Percentiles rank a stretch among this genome's conserved stretches.
Evolutionary conservation across 2,888 invertebrate genomes (phyloP).

Genomic region (Papilio protenor): DNA sequence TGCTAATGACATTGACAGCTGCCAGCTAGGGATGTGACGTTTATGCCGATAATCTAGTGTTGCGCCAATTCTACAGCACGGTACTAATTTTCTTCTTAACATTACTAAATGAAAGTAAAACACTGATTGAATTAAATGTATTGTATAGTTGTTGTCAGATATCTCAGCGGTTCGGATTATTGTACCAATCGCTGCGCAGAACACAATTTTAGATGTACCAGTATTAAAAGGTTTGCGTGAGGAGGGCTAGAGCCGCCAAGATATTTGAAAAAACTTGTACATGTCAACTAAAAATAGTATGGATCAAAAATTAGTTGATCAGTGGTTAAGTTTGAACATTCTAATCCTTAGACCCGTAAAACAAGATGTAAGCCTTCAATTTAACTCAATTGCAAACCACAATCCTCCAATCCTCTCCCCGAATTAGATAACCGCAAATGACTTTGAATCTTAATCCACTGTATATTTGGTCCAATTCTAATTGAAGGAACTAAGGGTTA

Average conservation of each 20-base stretch:
- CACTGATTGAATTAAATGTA: not conserved
- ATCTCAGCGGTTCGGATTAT: too few species aligned
- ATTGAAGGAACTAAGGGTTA: not conserved
- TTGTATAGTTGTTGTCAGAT: too few species aligned
- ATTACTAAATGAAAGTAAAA: not conserved
- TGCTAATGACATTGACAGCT: too few species aligned
- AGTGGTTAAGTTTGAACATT: not conserved
- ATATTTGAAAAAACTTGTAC: not conserved
- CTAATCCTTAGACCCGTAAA: not conserved
- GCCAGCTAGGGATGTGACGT: too few species aligned
- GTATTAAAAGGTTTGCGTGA: too few species aligned
- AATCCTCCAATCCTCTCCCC: not conserved
- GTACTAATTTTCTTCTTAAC: too few species aligned
- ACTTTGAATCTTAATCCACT: conserved; percentile 2
- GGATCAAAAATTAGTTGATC: not conserved
- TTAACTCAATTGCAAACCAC: conserved; percentile 9
- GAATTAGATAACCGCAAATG: not conserved
- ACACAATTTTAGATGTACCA: too few species aligned
- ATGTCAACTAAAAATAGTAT: not conserved
- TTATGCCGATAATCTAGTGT: too few species aligned
- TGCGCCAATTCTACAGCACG: too few species aligned
- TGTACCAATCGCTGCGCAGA: too few species aligned
- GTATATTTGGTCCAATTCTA: not conserved
- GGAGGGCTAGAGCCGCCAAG: too few species aligned
- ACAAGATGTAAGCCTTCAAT: not conserved